Evolutionary conservation across 2,797 vertebrate genomes (phyloP), one percentile per base, ranked within the genome.

Genomic region (Tokudaia muenninki): DNA sequence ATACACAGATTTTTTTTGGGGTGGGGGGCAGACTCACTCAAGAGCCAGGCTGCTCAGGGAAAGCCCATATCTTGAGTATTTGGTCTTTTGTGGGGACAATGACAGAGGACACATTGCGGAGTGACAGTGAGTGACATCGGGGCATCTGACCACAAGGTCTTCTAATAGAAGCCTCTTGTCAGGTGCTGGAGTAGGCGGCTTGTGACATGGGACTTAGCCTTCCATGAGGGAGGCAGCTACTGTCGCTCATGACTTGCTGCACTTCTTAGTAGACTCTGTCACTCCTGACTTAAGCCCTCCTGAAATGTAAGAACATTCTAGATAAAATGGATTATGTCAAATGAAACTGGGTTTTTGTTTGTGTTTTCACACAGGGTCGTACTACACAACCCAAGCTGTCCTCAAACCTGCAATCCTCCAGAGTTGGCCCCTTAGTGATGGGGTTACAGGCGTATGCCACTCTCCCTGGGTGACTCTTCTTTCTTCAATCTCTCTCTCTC

Each of bases 271-370:
- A 87, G 41, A 34, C 67, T 61, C 94, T 1, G 4, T 21, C 72
- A 61, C 21, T 31, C n/a, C 10, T 75, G 80, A 92, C 67, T 37
- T 50, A 57, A 90, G 52, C 34, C 77, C 34, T 88, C 94, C 41
- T 65, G 47, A 94, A 90, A 90, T 2, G 37, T 29, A 74, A 80
- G 26, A 91, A 90, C 44, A 29, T 86, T 95, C 31, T 24, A n/a
- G 47, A 72, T 55, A 55, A 41, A 8, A 1, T 41, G 67, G 22
- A 13, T 29, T 50, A 41, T 44, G 50, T 9, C 65, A 91, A 52
- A 29, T 4, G 37, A 80, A 65, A 79, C 11, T 24, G 84, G 65
- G 19, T 94, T 95, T 65, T 52, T 44, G 37, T 55, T 72, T 44
- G 63, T 50, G 65, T 65, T 50, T n/a, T 47, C 17, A 67, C 9